phyloP scores from a whole-genome alignment of 2,888 invertebrate genomes.

The Lomographa bimaculata region DNA sequence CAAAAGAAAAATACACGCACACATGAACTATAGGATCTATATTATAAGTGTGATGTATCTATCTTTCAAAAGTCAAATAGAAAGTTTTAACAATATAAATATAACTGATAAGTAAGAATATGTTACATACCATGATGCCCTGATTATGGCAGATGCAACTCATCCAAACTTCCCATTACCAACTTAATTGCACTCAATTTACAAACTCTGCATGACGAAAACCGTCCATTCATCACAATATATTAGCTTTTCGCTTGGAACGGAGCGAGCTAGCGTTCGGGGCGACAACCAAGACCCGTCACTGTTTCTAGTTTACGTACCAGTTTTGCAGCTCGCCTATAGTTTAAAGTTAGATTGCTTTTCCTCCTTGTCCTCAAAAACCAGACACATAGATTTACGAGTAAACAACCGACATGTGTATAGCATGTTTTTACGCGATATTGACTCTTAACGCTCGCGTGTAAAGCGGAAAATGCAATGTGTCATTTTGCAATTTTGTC shows the following conservation, averaged over 20 bases:
- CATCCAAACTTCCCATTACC: constrained; percentile 16
- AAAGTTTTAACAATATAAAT: no score
- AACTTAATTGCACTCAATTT: constrained; percentile 28
- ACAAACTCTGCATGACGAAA: constrained; percentile 20
- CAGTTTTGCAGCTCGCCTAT: constrained; percentile 37
- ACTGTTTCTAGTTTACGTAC: constrained; percentile 21
- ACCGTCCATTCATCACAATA: constrained; percentile 20
- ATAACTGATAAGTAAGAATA: no score
- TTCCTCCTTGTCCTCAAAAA: constrained; percentile 34
- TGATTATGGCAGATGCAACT: constrained; percentile 17
- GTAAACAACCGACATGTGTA: constrained; percentile 8
- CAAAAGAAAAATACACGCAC: no score
- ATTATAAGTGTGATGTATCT: no score
- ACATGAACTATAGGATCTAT: no score
- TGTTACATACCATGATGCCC: no score
- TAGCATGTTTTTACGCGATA: constrained; percentile 7
- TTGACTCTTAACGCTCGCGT: constrained; percentile 6
- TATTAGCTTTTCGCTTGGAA: constrained; percentile 12
- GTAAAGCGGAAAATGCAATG: constrained; percentile 24
- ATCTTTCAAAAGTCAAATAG: no score
- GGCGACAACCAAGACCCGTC: constrained; percentile 25
- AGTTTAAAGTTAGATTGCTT: constrained; percentile 69
- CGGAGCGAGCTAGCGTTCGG: constrained; percentile 2
- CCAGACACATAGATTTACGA: constrained; percentile 25
- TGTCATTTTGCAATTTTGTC: constrained; percentile 24